These are phyloP conservation scores for Spongia lamella DNA, from an alignment of 37 sponge, comb jelly and placozoan genomes.

Conservation along the genomic window DNA sequence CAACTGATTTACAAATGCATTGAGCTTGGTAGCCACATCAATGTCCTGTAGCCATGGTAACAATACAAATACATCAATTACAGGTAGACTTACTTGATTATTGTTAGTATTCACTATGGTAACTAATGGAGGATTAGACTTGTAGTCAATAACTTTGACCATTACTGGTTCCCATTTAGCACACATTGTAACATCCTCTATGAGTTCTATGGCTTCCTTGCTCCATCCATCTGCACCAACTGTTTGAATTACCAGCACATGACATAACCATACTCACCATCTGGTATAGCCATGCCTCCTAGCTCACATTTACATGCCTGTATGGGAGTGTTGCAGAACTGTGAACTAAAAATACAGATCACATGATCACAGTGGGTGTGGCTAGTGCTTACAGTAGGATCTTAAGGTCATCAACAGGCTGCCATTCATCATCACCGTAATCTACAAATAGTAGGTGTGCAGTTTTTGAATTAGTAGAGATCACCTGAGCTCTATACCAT, in stretches of 20 bases:
- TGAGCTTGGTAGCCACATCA: no score
- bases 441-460: constrained; percentile 34
- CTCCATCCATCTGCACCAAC: constrained; percentile 31
- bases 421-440: constrained; percentile 39
- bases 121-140: background rate
- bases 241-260: background rate
- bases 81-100: constrained; percentile 6
- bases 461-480: background rate
- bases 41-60: no score
- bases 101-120: constrained; percentile 11
- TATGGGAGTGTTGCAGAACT: constrained; percentile 17
- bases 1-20: no score
- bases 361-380: no score
- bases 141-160: background rate
- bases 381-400: constrained; percentile 36
- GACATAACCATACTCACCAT: constrained; percentile 1
- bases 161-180: constrained; percentile 18
- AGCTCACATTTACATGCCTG: constrained; percentile 38
- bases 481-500: constrained; percentile 45
- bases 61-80: no score
- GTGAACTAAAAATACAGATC: constrained; percentile 14
- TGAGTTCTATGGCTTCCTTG: background rate
- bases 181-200: constrained; percentile 24
- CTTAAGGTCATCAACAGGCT: constrained; percentile 6
- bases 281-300: background rate